Conservation (phyloP, 2,888 invertebrate species). For the Trisateles emortualis region DNA sequence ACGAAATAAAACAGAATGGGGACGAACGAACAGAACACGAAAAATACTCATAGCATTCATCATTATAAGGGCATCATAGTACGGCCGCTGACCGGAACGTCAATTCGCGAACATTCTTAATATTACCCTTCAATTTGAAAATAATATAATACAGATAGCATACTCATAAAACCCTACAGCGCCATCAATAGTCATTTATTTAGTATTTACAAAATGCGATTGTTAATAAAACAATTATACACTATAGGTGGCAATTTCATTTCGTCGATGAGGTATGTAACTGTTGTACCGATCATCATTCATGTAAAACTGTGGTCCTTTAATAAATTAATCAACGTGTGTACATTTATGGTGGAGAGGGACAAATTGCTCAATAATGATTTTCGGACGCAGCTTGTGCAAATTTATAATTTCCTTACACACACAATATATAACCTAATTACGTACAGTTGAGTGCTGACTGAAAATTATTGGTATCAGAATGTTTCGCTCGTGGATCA, state of each 20-base stretch:
- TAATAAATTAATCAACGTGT: slow-evolving; percentile 77
- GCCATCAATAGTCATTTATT: neutral
- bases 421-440: slow-evolving; percentile 52
- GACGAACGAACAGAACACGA: too few relatives aligned
- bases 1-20: too few relatives aligned
- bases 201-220: neutral
- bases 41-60: too few relatives aligned
- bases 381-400: slow-evolving; percentile 67
- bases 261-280: slow-evolving; percentile 23
- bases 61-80: too few relatives aligned
- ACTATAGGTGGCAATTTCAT: slow-evolving; percentile 13
- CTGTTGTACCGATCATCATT: slow-evolving; percentile 55
- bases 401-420: slow-evolving; percentile 68
- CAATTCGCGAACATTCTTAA: too few relatives aligned
- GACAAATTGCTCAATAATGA: slow-evolving; percentile 74
- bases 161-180: neutral
- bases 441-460: slow-evolving; percentile 44
- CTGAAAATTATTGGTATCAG: slow-evolving; percentile 45
- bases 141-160: too few relatives aligned
- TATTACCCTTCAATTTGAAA: too few relatives aligned
- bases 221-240: slow-evolving; percentile 1
- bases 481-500: slow-evolving; percentile 39
- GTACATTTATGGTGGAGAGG: slow-evolving; percentile 67
- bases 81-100: too few relatives aligned
- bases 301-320: slow-evolving; percentile 67